Conservation (phyloP, 2,888 invertebrate species). For the Patella caerulea region DNA sequence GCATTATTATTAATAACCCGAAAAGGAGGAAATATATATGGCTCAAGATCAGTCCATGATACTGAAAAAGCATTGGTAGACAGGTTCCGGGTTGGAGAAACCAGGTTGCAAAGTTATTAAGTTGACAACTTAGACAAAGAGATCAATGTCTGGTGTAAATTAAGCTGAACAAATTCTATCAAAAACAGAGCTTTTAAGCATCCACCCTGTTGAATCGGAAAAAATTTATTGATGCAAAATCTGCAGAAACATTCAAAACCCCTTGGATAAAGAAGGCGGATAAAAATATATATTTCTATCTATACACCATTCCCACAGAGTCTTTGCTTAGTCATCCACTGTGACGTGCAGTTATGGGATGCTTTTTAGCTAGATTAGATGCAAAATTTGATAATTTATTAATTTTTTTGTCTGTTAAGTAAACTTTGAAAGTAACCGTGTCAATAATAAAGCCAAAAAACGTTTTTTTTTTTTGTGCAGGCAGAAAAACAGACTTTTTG, state of each 20-base stretch:
- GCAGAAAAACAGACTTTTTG: background rate
- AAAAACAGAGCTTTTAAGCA: slow-evolving; percentile 12
- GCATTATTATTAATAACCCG: slow-evolving; percentile 25
- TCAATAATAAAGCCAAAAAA: background rate
- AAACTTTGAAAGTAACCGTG: background rate
- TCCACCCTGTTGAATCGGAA: slow-evolving; percentile 19
- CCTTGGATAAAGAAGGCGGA: background rate
- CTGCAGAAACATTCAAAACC: slow-evolving; percentile 10
- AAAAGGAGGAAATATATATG: slow-evolving; percentile 42
- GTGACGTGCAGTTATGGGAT: too few species aligned
- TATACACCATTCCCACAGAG: slow-evolving; percentile 18
- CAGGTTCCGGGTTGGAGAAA: slow-evolving; percentile 25
- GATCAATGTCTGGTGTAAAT: slow-evolving; percentile 34
- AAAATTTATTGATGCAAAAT: background rate
- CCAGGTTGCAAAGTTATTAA: slow-evolving; percentile 33
- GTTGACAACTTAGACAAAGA: slow-evolving; percentile 31
- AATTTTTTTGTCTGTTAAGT: background rate
- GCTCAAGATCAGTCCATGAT: slow-evolving; percentile 22
- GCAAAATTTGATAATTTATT: slow-evolving; percentile 6
- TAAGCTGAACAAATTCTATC: slow-evolving; percentile 18
- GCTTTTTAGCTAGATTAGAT: too few species aligned
- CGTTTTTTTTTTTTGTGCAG: too few species aligned
- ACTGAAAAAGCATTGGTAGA: slow-evolving; percentile 36
- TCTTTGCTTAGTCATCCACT: background rate
- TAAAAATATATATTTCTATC: background rate